Evolutionary conservation across 1,140 invertebrate genomes (phyloP), one percentile per base, ranked within the genome.

Genomic region (Daktulosphaira vitifoliae): DNA sequence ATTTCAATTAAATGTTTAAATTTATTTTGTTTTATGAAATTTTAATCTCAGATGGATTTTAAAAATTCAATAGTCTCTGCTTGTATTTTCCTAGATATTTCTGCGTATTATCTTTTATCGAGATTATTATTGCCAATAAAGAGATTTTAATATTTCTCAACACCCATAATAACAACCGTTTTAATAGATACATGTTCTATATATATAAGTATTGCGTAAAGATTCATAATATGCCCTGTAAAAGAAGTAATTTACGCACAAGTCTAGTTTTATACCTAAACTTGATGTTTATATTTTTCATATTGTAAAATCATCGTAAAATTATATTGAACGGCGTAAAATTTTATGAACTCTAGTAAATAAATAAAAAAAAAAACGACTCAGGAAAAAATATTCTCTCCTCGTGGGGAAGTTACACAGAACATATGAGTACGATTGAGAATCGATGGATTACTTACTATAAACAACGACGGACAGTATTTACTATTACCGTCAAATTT

Each of bases 231-330:
- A n/a, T n/a, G n/a, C n/a, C n/a, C n/a, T n/a, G n/a, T n/a, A n/a
- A 33, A 33, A 33, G 11, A 62, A 29, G 42, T 42, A 48, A 62
- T 62, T 62, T 62, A 44, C 56, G 56, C 44, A 62, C 56, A 59
- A 59, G 54, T 59, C 54, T 44, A 23, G 54, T 59, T 59, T 38
- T 59, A 42, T 59, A 59, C 54, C 39, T 59, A 59, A n/a, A n/a
- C n/a, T n/a, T n/a, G n/a, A n/a, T n/a, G n/a, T n/a, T n/a, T 42
- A 59, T 38, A 42, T 44, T 37, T 38, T 59, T 59, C 44, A 62
- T 62, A 62, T 29, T 62, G 56, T 62, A 62, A 62, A 62, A 62
- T 62, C 56, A 46, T 62, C 56, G 56, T 62, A 62, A 62, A 48
- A 62, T 39, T 48, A 48, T 62, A 62, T 62, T 62, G 56, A 42